Evolutionary conservation across 2,113 vertebrate genomes (phyloP), one percentile per base, ranked within the genome.

Genomic region (Otus sunia): DNA sequence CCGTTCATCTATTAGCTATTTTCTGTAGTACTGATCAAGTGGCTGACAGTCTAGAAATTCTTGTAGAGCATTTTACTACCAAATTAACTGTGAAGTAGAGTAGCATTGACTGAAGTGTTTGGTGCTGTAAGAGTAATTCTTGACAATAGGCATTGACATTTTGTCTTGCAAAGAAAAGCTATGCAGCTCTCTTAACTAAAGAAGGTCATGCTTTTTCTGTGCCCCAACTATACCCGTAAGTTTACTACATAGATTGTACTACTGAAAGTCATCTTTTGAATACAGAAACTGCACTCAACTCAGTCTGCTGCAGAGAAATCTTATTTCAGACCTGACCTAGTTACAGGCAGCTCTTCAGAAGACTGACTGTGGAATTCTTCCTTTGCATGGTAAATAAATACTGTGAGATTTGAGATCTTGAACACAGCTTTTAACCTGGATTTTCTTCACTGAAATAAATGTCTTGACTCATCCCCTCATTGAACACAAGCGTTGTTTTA

Each of bases 41-140:
- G 89, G 95, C 93, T 92, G 93, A 85, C 72, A 64, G 95, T 76
- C 90, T 96, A 88, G 84, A 86, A 76, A 63, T 96, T 93, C 86
- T 66, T 90, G 80, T 95, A 90, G 90, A 95, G 52, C 79, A 55
- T 96, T 96, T 95, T 96, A 95, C 88, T 96, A 95, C 97, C 96
- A 95, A 95, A 94, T 88, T 87, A 96, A 96, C 95, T 97, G 97
- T 97, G 96, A 97, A 97, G 86, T 94, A 95, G 96, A 86, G 93
- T 97, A 95, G 95, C 93, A 96, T 95, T 96, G 96, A 96, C 96
- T 97, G 91, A 97, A 94, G 67, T 92, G 81, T 96, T 95, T 96
- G 96, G 97, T 97, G 96, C 96, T 97, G 83, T 90, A 75, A 80
- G 62, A 94, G 68, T 84, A 93, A 94, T 93, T 87, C 81, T 94